phyloP scores from a whole-genome alignment of 2,113 vertebrate species.

The Todiramphus saurophagus region DNA sequence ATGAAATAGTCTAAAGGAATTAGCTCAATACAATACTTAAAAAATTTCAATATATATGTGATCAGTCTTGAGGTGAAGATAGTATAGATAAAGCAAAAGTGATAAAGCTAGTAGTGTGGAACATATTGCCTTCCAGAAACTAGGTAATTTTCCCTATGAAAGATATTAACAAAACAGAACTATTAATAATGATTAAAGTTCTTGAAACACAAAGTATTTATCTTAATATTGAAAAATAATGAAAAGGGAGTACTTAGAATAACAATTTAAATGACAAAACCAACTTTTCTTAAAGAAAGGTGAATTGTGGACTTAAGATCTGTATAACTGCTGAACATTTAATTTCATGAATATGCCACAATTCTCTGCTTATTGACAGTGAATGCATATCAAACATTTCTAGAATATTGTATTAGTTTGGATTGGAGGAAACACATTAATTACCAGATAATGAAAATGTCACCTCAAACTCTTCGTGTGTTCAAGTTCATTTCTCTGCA shows the following conservation, averaged over 20 bases:
- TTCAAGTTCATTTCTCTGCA: neutral
- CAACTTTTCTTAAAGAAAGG: neutral
- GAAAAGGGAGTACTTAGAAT: neutral
- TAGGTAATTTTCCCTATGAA: neutral
- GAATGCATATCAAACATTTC: neutral
- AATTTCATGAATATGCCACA: neutral
- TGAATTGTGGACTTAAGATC: neutral
- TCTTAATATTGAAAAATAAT: neutral
- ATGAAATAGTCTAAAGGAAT: neutral
- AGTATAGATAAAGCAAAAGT: neutral
- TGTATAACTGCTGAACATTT: neutral
- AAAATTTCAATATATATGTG: neutral
- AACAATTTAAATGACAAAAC: neutral
- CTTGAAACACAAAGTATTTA: neutral
- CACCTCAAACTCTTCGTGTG: neutral
- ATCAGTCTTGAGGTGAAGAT: neutral
- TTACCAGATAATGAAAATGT: slow-evolving; percentile 8
- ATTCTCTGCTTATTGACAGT: neutral
- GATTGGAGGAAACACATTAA: slow-evolving; percentile 5
- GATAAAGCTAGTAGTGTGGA: neutral
- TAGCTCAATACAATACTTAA: neutral
- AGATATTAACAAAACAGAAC: neutral
- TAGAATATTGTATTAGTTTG: neutral
- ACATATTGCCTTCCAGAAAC: neutral
- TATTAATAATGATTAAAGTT: neutral